Evolutionary conservation across 2,888 invertebrate species (phyloP).

Genomic region (Rhagonycha lutea): DNA sequence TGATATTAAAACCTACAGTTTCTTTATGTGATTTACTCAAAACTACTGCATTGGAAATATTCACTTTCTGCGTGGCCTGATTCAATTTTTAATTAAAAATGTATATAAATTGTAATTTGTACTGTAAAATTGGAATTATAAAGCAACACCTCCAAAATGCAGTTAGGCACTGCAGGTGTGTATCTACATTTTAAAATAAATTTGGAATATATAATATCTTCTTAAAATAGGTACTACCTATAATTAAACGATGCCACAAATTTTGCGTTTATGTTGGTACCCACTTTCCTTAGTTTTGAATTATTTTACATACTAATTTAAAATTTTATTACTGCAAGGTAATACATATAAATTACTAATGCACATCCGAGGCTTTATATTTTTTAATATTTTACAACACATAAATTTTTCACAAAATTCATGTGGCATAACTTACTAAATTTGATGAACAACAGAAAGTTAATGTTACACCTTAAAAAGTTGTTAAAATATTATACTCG

Average conservation of each 20-base stretch:
- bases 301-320: not conserved
- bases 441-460: not conserved
- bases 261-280: not conserved
- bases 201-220: not conserved
- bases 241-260: not conserved
- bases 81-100: no score
- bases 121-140: no score
- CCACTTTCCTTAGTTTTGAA: not conserved
- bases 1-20: no score
- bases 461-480: not conserved
- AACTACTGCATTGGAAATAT: no score
- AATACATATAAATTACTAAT: not conserved
- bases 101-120: no score
- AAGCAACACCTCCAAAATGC: not conserved
- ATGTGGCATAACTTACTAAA: not conserved
- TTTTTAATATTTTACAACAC: not conserved
- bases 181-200: not conserved
- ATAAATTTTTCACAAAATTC: not conserved
- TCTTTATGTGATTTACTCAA: no score
- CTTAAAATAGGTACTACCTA: not conserved
- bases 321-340: not conserved
- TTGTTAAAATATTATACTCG: not conserved
- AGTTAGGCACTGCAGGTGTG: not conserved
- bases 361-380: not conserved
- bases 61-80: no score